Evolutionary conservation across 2,888 invertebrate species (phyloP).

Genomic region (Amphipoea lucens): DNA sequence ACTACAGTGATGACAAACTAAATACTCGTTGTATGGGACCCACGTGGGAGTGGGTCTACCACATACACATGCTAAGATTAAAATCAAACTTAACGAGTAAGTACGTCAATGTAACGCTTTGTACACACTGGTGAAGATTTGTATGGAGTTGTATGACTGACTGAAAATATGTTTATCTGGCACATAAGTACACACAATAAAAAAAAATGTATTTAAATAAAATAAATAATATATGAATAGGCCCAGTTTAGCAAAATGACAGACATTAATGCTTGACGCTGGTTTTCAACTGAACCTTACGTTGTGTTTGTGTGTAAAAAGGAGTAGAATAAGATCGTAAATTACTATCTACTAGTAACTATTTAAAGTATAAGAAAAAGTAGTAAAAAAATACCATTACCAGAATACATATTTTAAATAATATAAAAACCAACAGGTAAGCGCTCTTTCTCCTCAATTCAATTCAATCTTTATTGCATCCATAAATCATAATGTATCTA

Average conservation of each 20-base stretch:
- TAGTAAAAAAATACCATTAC: too few relatives aligned
- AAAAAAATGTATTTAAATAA: background rate
- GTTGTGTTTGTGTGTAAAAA: background rate
- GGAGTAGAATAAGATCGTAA: background rate
- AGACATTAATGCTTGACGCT: background rate
- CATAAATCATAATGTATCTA: too few relatives aligned
- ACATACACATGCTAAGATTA: slow-evolving; percentile 56
- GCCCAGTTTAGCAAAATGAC: background rate
- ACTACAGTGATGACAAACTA: slow-evolving; percentile 52
- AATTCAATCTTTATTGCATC: too few relatives aligned
- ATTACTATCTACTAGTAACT: background rate
- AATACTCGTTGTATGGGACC: slow-evolving; percentile 34
- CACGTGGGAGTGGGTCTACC: slow-evolving; percentile 59
- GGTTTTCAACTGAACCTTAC: background rate
- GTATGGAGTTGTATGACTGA: background rate
- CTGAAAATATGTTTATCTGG: background rate
- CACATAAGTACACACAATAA: too few relatives aligned
- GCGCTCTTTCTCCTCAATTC: too few relatives aligned
- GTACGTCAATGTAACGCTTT: slow-evolving; percentile 39
- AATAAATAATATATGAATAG: background rate
- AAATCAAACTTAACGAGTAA: slow-evolving; percentile 35
- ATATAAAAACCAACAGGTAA: too few relatives aligned
- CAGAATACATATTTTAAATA: too few relatives aligned
- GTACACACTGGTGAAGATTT: slow-evolving; percentile 17
- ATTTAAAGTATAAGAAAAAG: too few relatives aligned